Evolutionary conservation across 2,113 vertebrate species (phyloP).

Genomic region (Pelodiscus sinensis): DNA sequence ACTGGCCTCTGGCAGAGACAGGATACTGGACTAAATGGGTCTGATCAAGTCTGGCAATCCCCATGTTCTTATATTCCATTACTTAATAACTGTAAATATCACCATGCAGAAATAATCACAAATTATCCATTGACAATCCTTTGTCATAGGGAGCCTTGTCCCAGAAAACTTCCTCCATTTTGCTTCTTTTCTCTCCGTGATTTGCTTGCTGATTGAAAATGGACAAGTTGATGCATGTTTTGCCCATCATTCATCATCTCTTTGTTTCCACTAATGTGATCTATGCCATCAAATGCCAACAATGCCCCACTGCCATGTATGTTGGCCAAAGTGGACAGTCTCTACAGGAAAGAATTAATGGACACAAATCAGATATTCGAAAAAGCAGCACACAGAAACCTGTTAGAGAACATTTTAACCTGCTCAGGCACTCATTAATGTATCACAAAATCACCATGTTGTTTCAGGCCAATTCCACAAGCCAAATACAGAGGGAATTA

Average conservation of each 20-base stretch:
- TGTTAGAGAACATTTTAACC: too few relatives aligned
- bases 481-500: too few relatives aligned
- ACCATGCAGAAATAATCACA: neutral
- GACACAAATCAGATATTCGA: too few relatives aligned
- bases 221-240: neutral
- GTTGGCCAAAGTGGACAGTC: too few relatives aligned
- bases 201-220: neutral
- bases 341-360: too few relatives aligned
- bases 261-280: neutral
- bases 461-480: too few relatives aligned
- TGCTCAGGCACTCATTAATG: too few relatives aligned
- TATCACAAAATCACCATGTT: too few relatives aligned
- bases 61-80: neutral
- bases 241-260: neutral
- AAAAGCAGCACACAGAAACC: too few relatives aligned
- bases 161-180: neutral
- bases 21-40: neutral
- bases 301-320: too few relatives aligned
- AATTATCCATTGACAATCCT: neutral
- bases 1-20: neutral
- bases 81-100: neutral
- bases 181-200: neutral
- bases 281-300: too few relatives aligned
- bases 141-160: neutral
- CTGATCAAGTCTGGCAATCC: neutral